These are phyloP conservation scores for Somateria mollissima DNA, from an alignment of 2,797 vertebrate species.

Conservation along the genomic window DNA sequence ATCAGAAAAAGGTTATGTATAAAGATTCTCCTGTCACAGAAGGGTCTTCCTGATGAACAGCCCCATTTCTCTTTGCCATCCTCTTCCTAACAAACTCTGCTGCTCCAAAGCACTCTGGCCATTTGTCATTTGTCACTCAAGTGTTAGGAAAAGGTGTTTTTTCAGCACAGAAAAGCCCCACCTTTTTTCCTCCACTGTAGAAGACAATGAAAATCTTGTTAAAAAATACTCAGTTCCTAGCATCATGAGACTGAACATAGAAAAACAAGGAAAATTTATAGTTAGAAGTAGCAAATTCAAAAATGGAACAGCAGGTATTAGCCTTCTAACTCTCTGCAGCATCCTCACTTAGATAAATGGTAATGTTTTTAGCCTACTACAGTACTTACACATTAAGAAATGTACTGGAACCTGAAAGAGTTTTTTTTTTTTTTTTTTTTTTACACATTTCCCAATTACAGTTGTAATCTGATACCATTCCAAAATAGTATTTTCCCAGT, in stretches of 20 bases:
- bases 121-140: neutral
- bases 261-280: neutral
- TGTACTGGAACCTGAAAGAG: neutral
- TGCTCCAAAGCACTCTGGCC: accelerated
- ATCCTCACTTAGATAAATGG: neutral
- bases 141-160: neutral
- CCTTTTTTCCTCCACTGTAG: accelerated
- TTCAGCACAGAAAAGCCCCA: neutral
- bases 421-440: too few species aligned
- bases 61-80: neutral
- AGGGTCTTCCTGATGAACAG: neutral
- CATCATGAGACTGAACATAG: neutral
- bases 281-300: neutral
- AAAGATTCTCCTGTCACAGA: neutral
- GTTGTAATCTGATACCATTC: neutral
- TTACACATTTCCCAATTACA: neutral
- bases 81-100: neutral
- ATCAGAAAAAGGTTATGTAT: neutral
- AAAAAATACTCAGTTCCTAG: neutral
- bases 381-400: neutral
- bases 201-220: neutral
- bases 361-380: neutral
- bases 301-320: neutral
- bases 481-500: neutral
- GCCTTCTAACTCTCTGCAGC: neutral